Evolutionary conservation across 2,797 vertebrate genomes (phyloP).

Genomic region (Hylomyscus alleni): DNA sequence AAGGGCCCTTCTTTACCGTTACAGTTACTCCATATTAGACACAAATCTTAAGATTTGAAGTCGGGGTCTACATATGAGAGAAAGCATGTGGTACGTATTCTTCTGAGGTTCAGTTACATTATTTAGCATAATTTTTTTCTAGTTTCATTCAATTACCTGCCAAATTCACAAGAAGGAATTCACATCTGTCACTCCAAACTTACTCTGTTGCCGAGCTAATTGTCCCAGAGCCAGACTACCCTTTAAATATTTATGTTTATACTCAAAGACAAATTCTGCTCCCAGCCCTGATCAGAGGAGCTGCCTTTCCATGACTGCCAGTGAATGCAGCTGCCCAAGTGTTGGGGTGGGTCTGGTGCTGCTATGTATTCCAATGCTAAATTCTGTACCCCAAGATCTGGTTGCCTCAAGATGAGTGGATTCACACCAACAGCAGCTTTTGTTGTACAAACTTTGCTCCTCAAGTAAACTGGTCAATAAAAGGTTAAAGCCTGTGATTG

Average conservation of each 20-base stretch:
- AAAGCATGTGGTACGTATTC: neutral
- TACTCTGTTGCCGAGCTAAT: neutral
- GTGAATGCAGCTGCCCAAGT: neutral
- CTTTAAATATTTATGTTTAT: neutral
- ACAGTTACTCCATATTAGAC: neutral
- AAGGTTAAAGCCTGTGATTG: neutral
- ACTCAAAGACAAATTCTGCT: neutral
- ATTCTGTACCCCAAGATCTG: neutral
- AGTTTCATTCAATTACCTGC: neutral
- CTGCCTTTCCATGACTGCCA: neutral
- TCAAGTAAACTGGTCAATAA: neutral
- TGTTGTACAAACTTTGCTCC: neutral
- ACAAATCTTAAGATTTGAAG: neutral
- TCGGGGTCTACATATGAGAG: neutral
- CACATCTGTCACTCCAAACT: neutral
- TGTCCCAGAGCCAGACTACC: neutral
- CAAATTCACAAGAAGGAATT: too few species aligned
- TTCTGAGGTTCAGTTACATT: neutral
- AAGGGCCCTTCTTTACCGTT: neutral
- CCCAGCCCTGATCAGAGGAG: neutral
- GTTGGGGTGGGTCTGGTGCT: neutral
- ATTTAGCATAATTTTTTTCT: neutral
- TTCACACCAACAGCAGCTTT: neutral
- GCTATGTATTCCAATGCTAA: neutral
- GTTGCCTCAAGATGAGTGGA: neutral